Conservation (phyloP, 2,113 vertebrate species). For the Lichenostomus cassidix region DNA sequence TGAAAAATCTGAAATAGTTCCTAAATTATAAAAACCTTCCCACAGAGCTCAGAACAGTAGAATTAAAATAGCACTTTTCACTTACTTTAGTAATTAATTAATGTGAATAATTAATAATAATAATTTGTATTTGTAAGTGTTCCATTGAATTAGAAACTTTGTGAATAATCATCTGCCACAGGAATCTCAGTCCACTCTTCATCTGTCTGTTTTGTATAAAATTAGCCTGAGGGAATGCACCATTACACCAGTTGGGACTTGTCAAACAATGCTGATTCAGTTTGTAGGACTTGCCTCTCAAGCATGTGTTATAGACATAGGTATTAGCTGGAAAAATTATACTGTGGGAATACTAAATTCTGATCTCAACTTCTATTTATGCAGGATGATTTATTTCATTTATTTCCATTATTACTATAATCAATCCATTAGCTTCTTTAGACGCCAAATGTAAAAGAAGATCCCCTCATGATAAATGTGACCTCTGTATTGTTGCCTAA, state of each 20-base stretch:
- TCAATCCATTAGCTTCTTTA: background rate
- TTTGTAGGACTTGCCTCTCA: background rate
- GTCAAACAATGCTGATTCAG: background rate
- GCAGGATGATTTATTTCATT: background rate
- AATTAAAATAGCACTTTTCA: background rate
- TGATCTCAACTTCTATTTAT: background rate
- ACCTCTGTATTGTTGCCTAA: background rate
- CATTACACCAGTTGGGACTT: background rate
- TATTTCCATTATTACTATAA: background rate
- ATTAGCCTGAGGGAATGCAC: background rate
- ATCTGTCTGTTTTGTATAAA: background rate
- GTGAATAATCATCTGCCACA: background rate
- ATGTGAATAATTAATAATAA: background rate
- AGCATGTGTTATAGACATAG: background rate
- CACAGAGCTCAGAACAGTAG: background rate
- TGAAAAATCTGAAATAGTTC: background rate
- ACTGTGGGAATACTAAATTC: background rate
- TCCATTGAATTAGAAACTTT: background rate
- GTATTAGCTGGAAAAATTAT: background rate
- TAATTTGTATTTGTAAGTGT: background rate
- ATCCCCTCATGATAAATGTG: background rate
- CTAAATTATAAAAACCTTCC: background rate
- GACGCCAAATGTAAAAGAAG: background rate
- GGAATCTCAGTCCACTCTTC: background rate
- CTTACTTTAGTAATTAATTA: background rate